Base-by-base conservation (phyloP, 1,140 invertebrate species). In the Drosophila virilis region DNA sequence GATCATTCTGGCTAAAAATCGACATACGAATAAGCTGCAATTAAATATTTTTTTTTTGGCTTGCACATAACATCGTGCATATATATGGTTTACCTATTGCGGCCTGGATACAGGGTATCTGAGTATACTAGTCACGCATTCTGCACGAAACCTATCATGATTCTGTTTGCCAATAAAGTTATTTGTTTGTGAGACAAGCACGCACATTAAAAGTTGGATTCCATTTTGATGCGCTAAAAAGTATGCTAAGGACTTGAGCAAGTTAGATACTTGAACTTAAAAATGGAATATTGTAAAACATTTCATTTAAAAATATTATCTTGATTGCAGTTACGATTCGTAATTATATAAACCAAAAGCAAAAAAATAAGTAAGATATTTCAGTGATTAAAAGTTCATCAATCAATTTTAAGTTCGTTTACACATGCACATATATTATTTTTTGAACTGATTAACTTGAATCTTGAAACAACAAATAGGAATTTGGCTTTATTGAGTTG, bases 401-500 rank as follows among this genome's bases (percentile, higher is more conserved):
- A 22, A n/a, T 42, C 13, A 17, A 28, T 37, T 17, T 33, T 32
- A 8, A 8, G n/a, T 13, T 13, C 35, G 8, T n/a, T 12, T 50
- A 13, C 17, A 43, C 10, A 43, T 15, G 15, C 8, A 10, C 3
- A 15, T 13, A 7, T 66, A 12, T 55, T 17, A 8, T 35, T 55
- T 38, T 43, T 10, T 17, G 15, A 57, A 57, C 33, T 1, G 22
- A 32, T 32, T 13, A 48, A 67, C 43, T 40, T 13, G 5, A 58
- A 50, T 57, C 13, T 42, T 37, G 35, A 9, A 71, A 55, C 51
- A 57, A 50, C 28, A 17, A 71, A 38, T 35, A 13, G 8, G 33
- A 71, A 71, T 71, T 71, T 65, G 6, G 42, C 48, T 37, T 42
- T 28, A 28, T 46, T 59, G 8, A 17, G 13, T 48, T n/a, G 35